These are phyloP conservation scores for Neuroscelio doddi DNA, from an alignment of 2,888 invertebrate species.

Conservation along the genomic window DNA sequence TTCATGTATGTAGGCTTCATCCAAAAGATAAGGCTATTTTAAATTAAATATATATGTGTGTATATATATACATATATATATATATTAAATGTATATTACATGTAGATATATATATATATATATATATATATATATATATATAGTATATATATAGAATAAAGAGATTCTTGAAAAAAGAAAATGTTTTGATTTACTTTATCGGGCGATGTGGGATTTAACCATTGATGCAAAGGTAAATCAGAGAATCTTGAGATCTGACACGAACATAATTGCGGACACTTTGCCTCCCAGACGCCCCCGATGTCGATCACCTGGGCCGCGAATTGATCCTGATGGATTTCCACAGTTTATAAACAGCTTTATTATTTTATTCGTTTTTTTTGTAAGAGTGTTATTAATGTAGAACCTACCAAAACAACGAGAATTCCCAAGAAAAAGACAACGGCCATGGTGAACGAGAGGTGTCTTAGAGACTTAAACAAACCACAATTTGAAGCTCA, in stretches of 20 bases:
- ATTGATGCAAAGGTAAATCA: conserved; percentile 66
- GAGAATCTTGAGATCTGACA: conserved; percentile 64
- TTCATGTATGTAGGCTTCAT: conserved; percentile 24
- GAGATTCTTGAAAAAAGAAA: too few relatives aligned
- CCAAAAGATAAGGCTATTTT: conserved; percentile 31
- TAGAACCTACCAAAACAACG: conserved; percentile 48
- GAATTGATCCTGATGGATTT: conserved; percentile 50
- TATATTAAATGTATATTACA: too few relatives aligned
- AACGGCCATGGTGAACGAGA: conserved; percentile 50
- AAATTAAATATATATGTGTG: too few relatives aligned
- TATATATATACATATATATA: too few relatives aligned
- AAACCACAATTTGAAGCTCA: conserved; percentile 29
- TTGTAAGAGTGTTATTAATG: too few relatives aligned
- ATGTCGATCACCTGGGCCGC: conserved; percentile 59
- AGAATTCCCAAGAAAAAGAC: conserved; percentile 40
- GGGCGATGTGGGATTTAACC: conserved; percentile 52
- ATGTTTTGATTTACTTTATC: conserved; percentile 38
- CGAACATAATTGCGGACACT: conserved; percentile 66
- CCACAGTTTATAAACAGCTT: neutral
- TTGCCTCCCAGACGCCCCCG: conserved; percentile 59
- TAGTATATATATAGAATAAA: too few relatives aligned
- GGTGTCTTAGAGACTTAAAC: conserved; percentile 23
- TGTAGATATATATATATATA: too few relatives aligned
- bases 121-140: too few relatives aligned
- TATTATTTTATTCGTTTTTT: neutral